Evolutionary conservation across 2,888 invertebrate genomes (phyloP).

Genomic region (Xestoiulus laeticollis): DNA sequence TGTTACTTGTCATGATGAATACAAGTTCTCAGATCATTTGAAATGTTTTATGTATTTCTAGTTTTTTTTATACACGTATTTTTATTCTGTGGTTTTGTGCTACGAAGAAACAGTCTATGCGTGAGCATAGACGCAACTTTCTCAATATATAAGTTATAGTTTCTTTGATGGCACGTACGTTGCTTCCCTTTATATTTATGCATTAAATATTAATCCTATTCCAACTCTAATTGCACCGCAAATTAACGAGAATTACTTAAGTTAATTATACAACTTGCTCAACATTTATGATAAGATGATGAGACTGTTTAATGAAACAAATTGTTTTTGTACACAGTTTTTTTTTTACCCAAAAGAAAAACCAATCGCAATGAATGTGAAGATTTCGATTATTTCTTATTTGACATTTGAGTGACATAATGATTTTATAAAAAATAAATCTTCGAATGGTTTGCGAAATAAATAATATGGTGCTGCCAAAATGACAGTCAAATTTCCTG

Average conservation of each 20-base stretch:
- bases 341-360: neutral
- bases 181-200: neutral
- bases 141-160: too few species aligned
- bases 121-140: too few species aligned
- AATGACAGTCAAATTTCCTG: neutral
- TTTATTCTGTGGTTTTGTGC: neutral
- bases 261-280: neutral
- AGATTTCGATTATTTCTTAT: neutral
- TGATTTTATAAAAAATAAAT: neutral
- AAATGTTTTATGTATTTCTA: neutral
- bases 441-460: neutral
- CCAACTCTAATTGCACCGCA: neutral
- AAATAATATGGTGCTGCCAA: neutral
- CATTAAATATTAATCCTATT: slow-evolving; percentile 6
- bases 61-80: neutral
- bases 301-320: neutral
- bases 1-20: neutral
- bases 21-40: neutral
- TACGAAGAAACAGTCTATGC: neutral
- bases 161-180: neutral
- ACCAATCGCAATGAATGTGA: neutral
- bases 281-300: neutral
- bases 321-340: neutral
- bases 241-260: neutral
- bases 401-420: neutral